Percentiles rank a stretch among this genome's conserved stretches.
These are phyloP conservation scores for Drosophila ogumai DNA, from an alignment of 1,140 invertebrate genomes.

Conservation along the genomic window DNA sequence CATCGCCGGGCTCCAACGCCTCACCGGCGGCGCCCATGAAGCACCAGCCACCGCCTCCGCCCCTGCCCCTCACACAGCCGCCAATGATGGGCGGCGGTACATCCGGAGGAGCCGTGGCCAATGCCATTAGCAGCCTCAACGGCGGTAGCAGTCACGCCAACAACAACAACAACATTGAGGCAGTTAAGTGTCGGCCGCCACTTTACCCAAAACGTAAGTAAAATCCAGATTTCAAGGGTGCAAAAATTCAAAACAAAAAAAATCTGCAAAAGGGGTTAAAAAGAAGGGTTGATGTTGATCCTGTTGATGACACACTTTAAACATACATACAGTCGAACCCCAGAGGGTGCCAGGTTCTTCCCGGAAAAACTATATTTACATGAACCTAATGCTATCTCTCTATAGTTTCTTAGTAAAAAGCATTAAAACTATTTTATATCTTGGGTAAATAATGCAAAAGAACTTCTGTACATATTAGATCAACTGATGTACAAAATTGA, in stretches of 20 bases:
- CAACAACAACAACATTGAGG: slow-evolving; percentile 30
- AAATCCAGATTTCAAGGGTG: slow-evolving; percentile 10
- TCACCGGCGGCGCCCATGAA: slow-evolving; percentile 47
- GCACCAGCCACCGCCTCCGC: slow-evolving; percentile 60
- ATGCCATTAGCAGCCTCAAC: slow-evolving; percentile 55
- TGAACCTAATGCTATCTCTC: neutral
- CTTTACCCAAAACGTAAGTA: slow-evolving; percentile 76
- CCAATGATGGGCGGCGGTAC: slow-evolving; percentile 32
- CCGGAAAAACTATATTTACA: neutral
- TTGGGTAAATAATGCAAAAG: neutral
- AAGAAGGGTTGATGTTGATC: slow-evolving; percentile 3
- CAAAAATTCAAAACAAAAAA: neutral
- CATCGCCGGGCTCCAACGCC: slow-evolving; percentile 6
- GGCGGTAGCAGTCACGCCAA: slow-evolving; percentile 33
- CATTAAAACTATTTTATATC: neutral
- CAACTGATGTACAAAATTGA: neutral
- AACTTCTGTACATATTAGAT: neutral
- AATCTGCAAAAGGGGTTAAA: neutral
- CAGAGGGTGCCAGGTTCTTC: neutral
- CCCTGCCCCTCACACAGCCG: slow-evolving; percentile 56
- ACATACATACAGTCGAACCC: neutral
- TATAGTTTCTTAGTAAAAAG: neutral
- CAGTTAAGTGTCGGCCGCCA: slow-evolving; percentile 58
- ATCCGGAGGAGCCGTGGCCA: slow-evolving; percentile 39
- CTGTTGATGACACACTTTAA: neutral